These are phyloP conservation scores for Salvelinus namaycush DNA, from an alignment of 2,113 vertebrate species.

Conservation along the genomic window DNA sequence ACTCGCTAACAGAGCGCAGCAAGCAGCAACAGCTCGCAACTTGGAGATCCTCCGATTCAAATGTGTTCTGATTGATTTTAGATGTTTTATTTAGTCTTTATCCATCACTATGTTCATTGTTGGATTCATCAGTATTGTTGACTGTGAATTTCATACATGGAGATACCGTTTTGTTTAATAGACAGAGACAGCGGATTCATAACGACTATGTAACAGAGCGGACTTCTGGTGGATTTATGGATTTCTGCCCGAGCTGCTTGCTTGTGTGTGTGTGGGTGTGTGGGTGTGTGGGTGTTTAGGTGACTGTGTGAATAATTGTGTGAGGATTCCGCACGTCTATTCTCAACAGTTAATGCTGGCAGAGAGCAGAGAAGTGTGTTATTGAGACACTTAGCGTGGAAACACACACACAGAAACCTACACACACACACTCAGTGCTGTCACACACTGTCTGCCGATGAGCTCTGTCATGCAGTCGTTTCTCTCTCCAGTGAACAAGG, in stretches of 20 bases:
- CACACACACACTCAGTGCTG: too few species aligned
- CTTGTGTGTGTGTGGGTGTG: constrained; percentile 48
- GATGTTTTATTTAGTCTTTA: neutral
- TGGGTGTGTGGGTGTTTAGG: constrained; percentile 14
- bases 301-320: neutral
- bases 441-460: too few species aligned
- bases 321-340: too few species aligned
- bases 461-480: constrained; percentile 92
- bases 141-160: neutral
- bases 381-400: constrained; percentile 33
- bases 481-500: constrained; percentile 95
- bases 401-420: neutral
- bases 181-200: too few species aligned
- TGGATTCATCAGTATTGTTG: neutral
- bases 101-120: too few species aligned
- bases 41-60: constrained; percentile 41
- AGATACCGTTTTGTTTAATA: neutral
- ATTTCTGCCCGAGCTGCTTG: constrained; percentile 55
- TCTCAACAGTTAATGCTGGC: constrained; percentile 34
- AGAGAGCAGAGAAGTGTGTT: constrained; percentile 50
- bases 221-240: too few species aligned
- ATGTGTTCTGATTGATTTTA: constrained; percentile 14
- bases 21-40: constrained; percentile 59
- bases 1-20: neutral
- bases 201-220: too few species aligned